Conservation (phyloP, 2,797 vertebrate species). For the Odontamblyopus lacepedii region DNA sequence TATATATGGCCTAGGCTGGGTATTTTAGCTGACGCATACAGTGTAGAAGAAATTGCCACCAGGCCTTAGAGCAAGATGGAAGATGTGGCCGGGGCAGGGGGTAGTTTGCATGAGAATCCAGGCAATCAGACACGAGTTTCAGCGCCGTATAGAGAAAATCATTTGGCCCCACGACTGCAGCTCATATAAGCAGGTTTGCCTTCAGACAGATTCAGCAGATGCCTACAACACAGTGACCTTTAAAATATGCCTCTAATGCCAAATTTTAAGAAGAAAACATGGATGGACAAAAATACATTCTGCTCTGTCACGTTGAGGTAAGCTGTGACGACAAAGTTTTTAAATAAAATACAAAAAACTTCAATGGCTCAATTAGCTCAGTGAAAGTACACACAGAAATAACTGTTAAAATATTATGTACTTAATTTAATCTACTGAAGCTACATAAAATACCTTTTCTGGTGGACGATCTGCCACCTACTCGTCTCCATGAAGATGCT, state of each 20-base stretch:
- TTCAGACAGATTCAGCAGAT: slow-evolving; percentile 59
- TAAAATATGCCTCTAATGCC: slow-evolving; percentile 71
- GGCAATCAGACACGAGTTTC: slow-evolving; percentile 60
- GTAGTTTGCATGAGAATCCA: slow-evolving; percentile 54
- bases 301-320: background rate
- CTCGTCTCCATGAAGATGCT: too few relatives aligned
- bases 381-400: too few relatives aligned
- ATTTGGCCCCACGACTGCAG: slow-evolving; percentile 49
- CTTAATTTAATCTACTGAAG: too few relatives aligned
- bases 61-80: slow-evolving; percentile 28
- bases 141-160: slow-evolving; percentile 48
- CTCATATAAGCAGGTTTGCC: slow-evolving; percentile 43
- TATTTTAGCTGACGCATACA: slow-evolving; percentile 38
- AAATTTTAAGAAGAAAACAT: slow-evolving; percentile 47
- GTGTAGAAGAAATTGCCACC: slow-evolving; percentile 29
- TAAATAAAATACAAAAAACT: background rate
- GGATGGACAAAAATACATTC: background rate
- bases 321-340: background rate
- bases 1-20: slow-evolving; percentile 29
- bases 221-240: slow-evolving; percentile 68
- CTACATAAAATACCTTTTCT: too few relatives aligned
- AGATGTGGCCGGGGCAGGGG: slow-evolving; percentile 23
- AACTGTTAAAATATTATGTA: too few relatives aligned
- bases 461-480: too few relatives aligned
- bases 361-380: too few relatives aligned